Percentiles rank a stretch among this genome's conserved stretches.
phyloP scores from a whole-genome alignment of 2,113 vertebrate species.

The Hippolais icterina region DNA sequence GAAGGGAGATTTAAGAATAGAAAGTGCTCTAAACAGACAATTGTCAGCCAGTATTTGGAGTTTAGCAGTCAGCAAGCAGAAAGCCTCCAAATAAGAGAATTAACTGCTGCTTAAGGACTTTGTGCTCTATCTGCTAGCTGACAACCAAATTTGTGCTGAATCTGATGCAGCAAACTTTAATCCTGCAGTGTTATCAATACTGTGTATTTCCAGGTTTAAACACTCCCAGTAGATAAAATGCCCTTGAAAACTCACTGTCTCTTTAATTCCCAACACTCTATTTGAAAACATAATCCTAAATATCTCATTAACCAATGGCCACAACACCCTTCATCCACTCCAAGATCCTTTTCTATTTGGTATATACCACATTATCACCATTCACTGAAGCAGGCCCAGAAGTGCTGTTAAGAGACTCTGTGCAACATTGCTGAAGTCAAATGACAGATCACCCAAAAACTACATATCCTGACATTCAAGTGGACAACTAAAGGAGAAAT shows the following conservation, averaged over 20 bases:
- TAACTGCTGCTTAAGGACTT: not conserved
- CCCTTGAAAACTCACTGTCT: not conserved
- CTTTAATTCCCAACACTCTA: not conserved
- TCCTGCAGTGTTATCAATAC: not conserved
- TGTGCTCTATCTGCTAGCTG: not conserved
- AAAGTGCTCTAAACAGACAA: not conserved
- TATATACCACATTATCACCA: not conserved
- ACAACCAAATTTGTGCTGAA: constrained; percentile 10
- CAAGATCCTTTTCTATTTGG: not conserved
- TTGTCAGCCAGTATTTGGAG: not conserved
- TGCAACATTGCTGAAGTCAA: not conserved
- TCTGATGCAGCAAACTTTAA: constrained; percentile 14
- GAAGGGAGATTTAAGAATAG: not conserved
- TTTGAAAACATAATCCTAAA: not conserved
- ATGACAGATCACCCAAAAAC: not conserved
- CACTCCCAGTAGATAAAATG: not conserved
- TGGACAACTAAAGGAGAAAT: not conserved
- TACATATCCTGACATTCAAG: not conserved
- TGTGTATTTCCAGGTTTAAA: not conserved
- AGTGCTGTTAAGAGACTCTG: not conserved
- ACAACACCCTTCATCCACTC: not conserved
- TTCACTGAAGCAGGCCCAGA: not conserved
- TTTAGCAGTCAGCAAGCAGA: not conserved
- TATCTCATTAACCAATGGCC: not conserved
- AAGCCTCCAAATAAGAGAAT: not conserved